A percentile compares a stretch with the other conserved stretches of the same genome.
phyloP scores from a whole-genome alignment of 2,113 vertebrate genomes.

The Catharus fuscescens region DNA sequence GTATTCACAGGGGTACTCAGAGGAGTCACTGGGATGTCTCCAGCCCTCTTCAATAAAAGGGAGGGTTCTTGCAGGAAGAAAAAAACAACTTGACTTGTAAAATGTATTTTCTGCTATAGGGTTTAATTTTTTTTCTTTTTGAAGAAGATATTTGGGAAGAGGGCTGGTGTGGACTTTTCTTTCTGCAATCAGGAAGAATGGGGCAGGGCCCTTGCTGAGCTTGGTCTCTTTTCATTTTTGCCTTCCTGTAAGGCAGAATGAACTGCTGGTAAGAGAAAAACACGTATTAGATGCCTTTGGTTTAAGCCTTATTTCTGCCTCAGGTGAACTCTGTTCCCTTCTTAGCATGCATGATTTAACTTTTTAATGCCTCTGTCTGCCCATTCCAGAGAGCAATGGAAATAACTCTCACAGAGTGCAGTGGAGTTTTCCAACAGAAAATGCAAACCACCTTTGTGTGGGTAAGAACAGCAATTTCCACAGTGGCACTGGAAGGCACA shows the following conservation, averaged over 20 bases:
- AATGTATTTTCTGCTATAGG: background rate
- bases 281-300: background rate
- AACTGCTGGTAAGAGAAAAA: background rate
- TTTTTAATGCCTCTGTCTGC: slow-evolving; percentile 20
- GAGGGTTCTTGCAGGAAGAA: background rate
- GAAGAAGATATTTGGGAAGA: background rate
- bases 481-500: background rate
- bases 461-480: background rate
- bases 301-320: slow-evolving; percentile 33
- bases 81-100: background rate
- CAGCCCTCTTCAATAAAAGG: background rate
- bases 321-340: slow-evolving; percentile 21
- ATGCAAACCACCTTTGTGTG: background rate
- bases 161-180: background rate
- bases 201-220: background rate
- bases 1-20: background rate
- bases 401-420: background rate
- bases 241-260: background rate
- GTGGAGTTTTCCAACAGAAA: background rate
- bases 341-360: slow-evolving; percentile 41
- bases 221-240: background rate
- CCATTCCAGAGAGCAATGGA: background rate
- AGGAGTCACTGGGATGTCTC: background rate
- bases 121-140: background rate
- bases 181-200: background rate